A percentile compares a stretch with the other conserved stretches of the same genome.
Conservation (phyloP, 1,140 invertebrate genomes). For the Cotesia vestalis region DNA sequence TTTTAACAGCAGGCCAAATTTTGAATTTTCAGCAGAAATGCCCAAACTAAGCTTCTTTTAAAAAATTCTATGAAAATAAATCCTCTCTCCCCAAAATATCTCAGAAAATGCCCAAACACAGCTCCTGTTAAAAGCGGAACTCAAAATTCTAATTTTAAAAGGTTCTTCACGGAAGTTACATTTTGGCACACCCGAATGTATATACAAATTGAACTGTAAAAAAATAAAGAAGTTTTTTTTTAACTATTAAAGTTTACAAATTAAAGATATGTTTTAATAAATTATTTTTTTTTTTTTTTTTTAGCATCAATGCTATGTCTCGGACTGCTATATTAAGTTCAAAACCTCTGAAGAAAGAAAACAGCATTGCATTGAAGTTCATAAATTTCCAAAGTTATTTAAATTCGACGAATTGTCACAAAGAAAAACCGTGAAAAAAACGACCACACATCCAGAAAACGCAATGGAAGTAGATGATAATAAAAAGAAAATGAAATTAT, state of each 20-base stretch:
- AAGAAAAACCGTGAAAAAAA: constrained; percentile 35
- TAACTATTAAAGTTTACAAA: constrained; percentile 22
- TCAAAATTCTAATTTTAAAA: too few species aligned
- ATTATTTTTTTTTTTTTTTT: constrained; percentile 52
- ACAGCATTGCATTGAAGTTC: constrained; percentile 70
- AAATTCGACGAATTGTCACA: constrained; percentile 64
- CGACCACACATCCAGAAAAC: constrained; percentile 34
- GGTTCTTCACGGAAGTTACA: too few species aligned
- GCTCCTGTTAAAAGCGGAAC: too few species aligned
- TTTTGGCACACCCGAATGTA: too few species aligned
- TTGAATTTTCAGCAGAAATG: too few species aligned
- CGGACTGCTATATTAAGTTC: constrained; percentile 71
- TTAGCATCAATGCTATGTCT: constrained; percentile 73
- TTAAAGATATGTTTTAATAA: constrained; percentile 39
- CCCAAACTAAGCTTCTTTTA: too few species aligned
- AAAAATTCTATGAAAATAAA: too few species aligned
- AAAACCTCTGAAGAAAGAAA: constrained; percentile 65
- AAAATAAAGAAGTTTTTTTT: background rate
- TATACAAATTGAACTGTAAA: too few species aligned
- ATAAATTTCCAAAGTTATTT: constrained; percentile 75
- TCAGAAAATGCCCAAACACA: too few species aligned
- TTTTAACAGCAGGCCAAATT: too few species aligned
- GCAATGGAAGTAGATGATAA: constrained; percentile 45
- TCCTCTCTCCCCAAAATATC: too few species aligned
- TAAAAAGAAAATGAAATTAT: background rate